These are phyloP conservation scores for Imbricaverruca yamaguchii DNA, from an alignment of 2,888 invertebrate genomes.

Conservation along the genomic window DNA sequence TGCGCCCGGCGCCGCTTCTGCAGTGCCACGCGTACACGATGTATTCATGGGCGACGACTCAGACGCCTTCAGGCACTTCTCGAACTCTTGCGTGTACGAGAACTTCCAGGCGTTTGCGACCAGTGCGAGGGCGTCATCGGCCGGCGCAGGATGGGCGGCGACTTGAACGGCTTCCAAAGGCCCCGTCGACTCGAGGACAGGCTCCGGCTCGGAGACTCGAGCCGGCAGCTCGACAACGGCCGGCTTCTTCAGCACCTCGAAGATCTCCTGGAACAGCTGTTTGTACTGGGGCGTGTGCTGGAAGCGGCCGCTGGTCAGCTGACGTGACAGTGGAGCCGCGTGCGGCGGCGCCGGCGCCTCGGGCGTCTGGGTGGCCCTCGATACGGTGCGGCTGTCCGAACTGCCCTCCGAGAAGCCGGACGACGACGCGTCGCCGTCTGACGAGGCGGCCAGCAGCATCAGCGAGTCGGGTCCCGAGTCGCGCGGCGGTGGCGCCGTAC, in stretches of 20 bases:
- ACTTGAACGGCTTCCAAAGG: neutral
- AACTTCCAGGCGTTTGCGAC: neutral
- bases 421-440: slow-evolving; percentile 33
- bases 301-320: slow-evolving; percentile 26
- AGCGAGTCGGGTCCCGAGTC: neutral
- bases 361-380: slow-evolving; percentile 32
- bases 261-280: slow-evolving; percentile 34
- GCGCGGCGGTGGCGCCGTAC: neutral
- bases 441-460: slow-evolving; percentile 30
- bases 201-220: too few species aligned
- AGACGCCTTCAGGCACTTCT: neutral
- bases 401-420: slow-evolving; percentile 33
- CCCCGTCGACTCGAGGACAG: too few species aligned
- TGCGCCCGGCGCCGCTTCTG: neutral
- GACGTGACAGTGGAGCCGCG: slow-evolving; percentile 27
- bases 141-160: neutral
- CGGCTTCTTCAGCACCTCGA: slow-evolving; percentile 32
- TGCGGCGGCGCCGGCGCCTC: slow-evolving; percentile 26
- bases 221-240: neutral
- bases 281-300: slow-evolving; percentile 32
- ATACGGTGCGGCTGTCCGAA: slow-evolving; percentile 29
- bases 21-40: neutral
- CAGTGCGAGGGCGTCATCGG: neutral
- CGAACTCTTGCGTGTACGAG: neutral
- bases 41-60: neutral